Evolutionary conservation across 2,113 vertebrate genomes (phyloP).

Genomic region (Crotalus viridis): DNA sequence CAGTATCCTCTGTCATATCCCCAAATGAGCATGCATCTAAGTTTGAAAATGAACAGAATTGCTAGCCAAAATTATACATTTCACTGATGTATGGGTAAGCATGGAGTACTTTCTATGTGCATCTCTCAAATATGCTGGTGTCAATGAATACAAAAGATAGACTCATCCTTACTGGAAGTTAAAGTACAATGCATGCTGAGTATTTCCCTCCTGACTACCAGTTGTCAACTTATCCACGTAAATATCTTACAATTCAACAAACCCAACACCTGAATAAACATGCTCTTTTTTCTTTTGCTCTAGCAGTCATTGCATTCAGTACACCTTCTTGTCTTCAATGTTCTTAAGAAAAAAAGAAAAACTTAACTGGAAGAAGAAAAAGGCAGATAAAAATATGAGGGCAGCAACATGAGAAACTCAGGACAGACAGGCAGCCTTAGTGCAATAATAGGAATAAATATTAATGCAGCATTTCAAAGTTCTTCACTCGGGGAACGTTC

Average conservation of each 20-base stretch:
- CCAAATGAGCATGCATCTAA: not conserved
- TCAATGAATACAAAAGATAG: not conserved
- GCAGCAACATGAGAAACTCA: not conserved
- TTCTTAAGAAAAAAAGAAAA: not conserved
- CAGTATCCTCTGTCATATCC: not conserved
- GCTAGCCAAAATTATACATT: not conserved
- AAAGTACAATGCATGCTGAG: not conserved
- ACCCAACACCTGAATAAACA: not conserved
- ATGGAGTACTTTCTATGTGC: not conserved
- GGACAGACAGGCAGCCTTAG: not conserved
- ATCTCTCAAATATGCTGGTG: not conserved
- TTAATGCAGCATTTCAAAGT: slow-evolving; percentile 20
- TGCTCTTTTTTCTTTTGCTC: not conserved
- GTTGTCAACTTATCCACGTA: not conserved
- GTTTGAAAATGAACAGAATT: not conserved
- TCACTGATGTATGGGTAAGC: not conserved
- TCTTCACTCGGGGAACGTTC: not conserved
- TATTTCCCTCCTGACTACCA: not conserved
- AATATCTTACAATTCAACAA: not conserved
- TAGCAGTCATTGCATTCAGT: not conserved
- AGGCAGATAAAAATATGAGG: not conserved
- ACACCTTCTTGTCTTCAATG: not conserved
- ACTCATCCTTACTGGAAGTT: not conserved
- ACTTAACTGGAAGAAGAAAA: not conserved
- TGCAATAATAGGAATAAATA: slow-evolving; percentile 10